Conservation (phyloP, 2,888 invertebrate species). For the Eupsilia transversa region DNA sequence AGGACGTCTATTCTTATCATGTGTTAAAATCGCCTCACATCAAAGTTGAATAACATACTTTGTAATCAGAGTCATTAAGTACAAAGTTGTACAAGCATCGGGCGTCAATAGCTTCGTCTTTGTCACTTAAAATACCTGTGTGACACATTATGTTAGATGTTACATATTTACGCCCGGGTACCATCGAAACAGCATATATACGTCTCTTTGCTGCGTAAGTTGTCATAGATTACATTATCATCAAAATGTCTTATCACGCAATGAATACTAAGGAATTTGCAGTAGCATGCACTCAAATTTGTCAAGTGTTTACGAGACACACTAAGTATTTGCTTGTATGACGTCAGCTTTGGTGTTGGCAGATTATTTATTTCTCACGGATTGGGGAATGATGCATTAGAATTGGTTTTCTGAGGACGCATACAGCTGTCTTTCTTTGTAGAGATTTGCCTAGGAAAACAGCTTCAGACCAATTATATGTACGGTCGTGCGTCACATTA, state of each 20-base stretch:
- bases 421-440: constrained; percentile 31
- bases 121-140: background rate
- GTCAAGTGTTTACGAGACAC: constrained; percentile 24
- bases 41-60: constrained; percentile 12
- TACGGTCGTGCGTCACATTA: constrained; percentile 45
- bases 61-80: background rate
- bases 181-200: constrained; percentile 5
- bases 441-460: constrained; percentile 23
- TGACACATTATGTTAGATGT: background rate
- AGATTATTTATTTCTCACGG: background rate
- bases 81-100: constrained; percentile 11
- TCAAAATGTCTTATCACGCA: constrained; percentile 3
- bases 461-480: constrained; percentile 45
- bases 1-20: constrained; percentile 37
- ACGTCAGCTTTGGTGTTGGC: constrained; percentile 33
- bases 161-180: background rate
- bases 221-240: background rate
- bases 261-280: constrained; percentile 25
- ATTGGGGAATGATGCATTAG: constrained; percentile 15
- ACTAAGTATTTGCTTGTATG: constrained; percentile 8
- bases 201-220: background rate
- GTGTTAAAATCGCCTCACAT: constrained; percentile 20
- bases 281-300: constrained; percentile 24
- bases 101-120: background rate
- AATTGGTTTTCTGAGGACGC: constrained; percentile 46